Evolutionary conservation across 1,140 invertebrate species (phyloP), one percentile per base, ranked within the genome.

Genomic region (Lordiphosa collinella): DNA sequence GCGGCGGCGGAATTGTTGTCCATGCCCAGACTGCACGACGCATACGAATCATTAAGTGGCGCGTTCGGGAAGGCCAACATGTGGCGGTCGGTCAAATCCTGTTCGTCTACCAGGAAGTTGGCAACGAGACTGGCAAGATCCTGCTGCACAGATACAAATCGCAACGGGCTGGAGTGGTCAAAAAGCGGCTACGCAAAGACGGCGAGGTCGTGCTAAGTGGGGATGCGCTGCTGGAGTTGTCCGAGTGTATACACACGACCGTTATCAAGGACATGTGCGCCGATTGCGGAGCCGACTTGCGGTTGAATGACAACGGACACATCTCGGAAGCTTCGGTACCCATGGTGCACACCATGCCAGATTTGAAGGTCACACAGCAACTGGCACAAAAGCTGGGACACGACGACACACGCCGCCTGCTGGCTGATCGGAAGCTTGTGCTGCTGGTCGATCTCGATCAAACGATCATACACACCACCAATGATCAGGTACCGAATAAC

Each of bases 221-320:
- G 41, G 67, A 73, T 72, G 61, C 86, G 44, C 64, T 89, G 62
- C 67, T 82, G 62, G 86, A 93, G 68, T 85, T 95, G 67, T 93
- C 93, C 90, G 92, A 92, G 90, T 99, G 98, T 91, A 93, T 91
- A 40, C 98, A 99, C 92, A 93, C 95, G 13, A 97, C 97, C 9
- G 95, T 99, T 13, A 98, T 99, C 92, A 98, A 97, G 89, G 98
- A 99, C 90, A 95, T 99, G 92, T 99, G 98, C 91, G 98, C 96
- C 34, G 96, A 98, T 89, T 99, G 98, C 91, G 98, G 98, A 12
- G 94, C 94, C 36, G 96, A 99, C 91, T 91, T 99, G 38, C 92
- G 95, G 79, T 92, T 93, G 80, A 92, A 95, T 71, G 92, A 93
- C 62, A 90, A 91, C 67, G 82, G 79, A 8, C 80, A 88, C 89